Base-by-base conservation (phyloP, 2,113 vertebrate genomes). In the Clarias macrocephalus region DNA sequence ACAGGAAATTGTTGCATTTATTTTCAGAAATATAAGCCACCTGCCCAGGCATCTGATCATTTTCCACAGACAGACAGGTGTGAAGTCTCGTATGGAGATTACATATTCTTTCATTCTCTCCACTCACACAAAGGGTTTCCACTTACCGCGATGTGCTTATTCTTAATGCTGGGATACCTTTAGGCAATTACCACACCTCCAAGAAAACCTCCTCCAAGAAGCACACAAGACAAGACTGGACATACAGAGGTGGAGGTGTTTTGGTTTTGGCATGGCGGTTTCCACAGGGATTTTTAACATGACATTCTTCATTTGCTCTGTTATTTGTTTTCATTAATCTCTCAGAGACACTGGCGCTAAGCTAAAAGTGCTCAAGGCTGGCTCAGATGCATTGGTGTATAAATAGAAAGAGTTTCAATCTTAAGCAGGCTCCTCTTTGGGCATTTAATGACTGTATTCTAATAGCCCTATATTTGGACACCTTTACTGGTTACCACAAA, bases 261-360 rank as follows among this genome's bases (percentile, higher is more conserved):
- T 66, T 82, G 84, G 82, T 89, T 89, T 85, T 88, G 65, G 66
- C 76, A 77, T 33, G 85, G 60, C 73, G 82, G 82, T 87, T 77
- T 87, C 85, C 82, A 80, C 84, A 88, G 89, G 84, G 80, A 88
- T 89, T 92, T 83, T 86, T 84, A 89, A 52, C 85, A 84, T 81
- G 42, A 85, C 85, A 89, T 90, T 89, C 75, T 87, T 87, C 73
- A 87, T 80, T 85, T 79, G 57, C 80, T 85, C 83, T 90, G 86
- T 85, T 80, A 88, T 90, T 88, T 90, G 80, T 91, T 91, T 87
- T 85, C 83, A 86, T 89, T 90, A 84, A 86, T 83, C 75, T 80
- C 60, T 60, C 30, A 62, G 65, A 88, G 28, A 85, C 23, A 9
- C 68, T 59, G 19, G 33, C 84, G 60, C 79, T 88, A 82, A 76